Conservation (phyloP, 2,113 vertebrate genomes). For the Larimichthys crocea region DNA sequence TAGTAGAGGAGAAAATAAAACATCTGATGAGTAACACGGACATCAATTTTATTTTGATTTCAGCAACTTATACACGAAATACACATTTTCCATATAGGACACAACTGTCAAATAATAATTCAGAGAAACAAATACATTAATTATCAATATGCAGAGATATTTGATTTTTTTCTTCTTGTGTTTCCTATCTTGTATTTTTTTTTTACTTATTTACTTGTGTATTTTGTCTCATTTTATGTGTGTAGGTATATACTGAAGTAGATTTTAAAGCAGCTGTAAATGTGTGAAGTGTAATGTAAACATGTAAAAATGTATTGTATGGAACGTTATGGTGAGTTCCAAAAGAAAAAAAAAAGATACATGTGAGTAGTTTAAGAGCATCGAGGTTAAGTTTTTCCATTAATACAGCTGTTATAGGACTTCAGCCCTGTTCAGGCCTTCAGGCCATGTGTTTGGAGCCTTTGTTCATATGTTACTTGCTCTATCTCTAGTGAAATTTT, state of each 20-base stretch:
- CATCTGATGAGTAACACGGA: background rate
- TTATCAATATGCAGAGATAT: background rate
- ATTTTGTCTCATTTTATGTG: too few species aligned
- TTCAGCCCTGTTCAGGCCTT: too few species aligned
- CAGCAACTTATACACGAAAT: background rate
- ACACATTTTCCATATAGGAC: background rate
- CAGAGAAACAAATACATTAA: background rate
- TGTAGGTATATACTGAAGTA: too few species aligned
- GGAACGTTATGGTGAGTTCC: too few species aligned
- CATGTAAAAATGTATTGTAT: too few species aligned
- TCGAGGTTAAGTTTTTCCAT: background rate
- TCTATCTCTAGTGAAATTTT: background rate
- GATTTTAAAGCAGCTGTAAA: too few species aligned
- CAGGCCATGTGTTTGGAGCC: background rate
- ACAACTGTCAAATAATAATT: background rate
- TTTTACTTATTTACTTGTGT: too few species aligned
- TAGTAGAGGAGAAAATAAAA: conserved; percentile 19
- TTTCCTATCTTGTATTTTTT: too few species aligned
- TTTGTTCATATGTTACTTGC: background rate
- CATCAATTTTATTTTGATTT: background rate
- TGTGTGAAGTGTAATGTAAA: too few species aligned
- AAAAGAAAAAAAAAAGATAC: too few species aligned
- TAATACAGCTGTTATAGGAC: background rate
- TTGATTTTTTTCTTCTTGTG: background rate
- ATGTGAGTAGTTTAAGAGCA: background rate